Percentiles rank a stretch among this genome's conserved stretches.
Conservation (phyloP, 2,888 invertebrate genomes). For the Callyntrura guangdongensis region DNA sequence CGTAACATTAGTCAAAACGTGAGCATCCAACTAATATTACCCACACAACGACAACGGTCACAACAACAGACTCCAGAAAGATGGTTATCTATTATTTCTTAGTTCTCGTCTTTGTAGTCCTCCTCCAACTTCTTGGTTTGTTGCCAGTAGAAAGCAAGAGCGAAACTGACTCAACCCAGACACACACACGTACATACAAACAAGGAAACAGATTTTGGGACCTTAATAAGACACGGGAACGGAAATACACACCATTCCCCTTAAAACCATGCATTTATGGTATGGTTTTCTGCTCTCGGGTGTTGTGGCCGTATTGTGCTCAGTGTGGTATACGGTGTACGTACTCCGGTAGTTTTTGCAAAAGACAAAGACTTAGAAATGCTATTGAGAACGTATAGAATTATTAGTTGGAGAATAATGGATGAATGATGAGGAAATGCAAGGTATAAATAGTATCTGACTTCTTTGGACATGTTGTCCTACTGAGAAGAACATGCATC, state of each 20-base stretch:
- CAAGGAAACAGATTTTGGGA: background rate
- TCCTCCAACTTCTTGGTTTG: background rate
- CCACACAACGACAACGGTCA: background rate
- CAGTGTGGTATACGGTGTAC: no score
- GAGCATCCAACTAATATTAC: slow-evolving; percentile 36
- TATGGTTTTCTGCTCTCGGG: no score
- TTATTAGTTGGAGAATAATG: slow-evolving; percentile 3
- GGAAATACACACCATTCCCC: background rate
- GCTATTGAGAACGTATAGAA: background rate
- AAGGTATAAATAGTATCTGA: slow-evolving; percentile 26
- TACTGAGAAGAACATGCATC: no score
- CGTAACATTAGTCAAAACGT: slow-evolving; percentile 29
- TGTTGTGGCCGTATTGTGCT: no score
- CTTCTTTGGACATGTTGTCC: background rate
- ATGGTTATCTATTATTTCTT: slow-evolving; percentile 7
- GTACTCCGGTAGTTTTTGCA: no score
- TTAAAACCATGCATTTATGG: no score
- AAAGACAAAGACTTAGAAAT: background rate
- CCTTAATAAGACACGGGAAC: background rate
- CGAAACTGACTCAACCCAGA: background rate
- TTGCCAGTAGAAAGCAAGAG: background rate
- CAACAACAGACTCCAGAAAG: background rate
- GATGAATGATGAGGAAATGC: slow-evolving; percentile 13
- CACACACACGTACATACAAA: background rate
- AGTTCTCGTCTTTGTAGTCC: background rate